phyloP scores from a whole-genome alignment of 2,888 invertebrate genomes.

The Rotaria magnacalcarata region DNA sequence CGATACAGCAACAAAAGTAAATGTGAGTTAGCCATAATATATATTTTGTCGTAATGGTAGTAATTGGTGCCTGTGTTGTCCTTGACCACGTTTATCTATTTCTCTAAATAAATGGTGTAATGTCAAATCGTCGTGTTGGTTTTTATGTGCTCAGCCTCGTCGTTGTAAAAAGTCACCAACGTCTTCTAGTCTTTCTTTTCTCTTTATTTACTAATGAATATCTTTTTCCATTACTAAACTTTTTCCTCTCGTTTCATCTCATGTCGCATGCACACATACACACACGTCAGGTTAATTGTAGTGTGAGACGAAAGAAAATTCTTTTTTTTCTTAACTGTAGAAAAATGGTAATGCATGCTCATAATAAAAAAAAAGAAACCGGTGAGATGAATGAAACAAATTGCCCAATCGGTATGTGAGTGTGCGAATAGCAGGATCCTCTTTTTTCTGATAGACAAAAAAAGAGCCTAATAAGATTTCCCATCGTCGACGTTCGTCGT shows the following conservation, averaged over 20 bases:
- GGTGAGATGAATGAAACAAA: neutral
- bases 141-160: conserved; percentile 19
- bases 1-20: neutral
- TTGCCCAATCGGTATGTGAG: conserved; percentile 18
- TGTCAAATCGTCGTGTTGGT: conserved; percentile 3
- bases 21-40: conserved; percentile 2
- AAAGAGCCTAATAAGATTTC: neutral
- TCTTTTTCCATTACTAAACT: neutral
- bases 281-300: neutral
- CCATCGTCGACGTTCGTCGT: neutral
- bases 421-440: neutral
- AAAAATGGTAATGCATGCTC: neutral
- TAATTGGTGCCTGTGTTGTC: conserved; percentile 22
- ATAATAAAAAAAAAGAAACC: neutral
- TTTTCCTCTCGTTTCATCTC: neutral
- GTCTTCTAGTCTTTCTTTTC: neutral
- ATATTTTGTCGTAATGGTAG: conserved; percentile 13
- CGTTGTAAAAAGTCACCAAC: conserved; percentile 16
- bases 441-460: neutral
- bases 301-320: neutral
- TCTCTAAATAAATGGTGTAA: conserved; percentile 18
- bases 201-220: neutral
- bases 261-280: neutral
- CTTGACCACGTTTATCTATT: conserved; percentile 4
- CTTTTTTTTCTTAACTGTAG: neutral